Percentiles rank a stretch among this genome's conserved stretches.
These are phyloP conservation scores for Rhincodon typus DNA, from an alignment of 2,797 vertebrate species.

Conservation along the genomic window DNA sequence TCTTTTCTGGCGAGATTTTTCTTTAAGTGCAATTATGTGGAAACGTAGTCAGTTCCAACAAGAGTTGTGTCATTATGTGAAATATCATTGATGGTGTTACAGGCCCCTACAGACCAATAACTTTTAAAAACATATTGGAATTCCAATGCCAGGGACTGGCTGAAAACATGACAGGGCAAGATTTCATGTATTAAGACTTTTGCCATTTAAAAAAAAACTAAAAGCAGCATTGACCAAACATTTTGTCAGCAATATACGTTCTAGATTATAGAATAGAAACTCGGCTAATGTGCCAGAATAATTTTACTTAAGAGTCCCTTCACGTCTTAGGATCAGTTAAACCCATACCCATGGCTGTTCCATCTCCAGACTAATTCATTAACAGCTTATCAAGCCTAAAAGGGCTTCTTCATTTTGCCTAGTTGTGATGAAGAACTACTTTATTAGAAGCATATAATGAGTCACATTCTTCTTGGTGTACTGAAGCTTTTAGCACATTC, in stretches of 20 bases:
- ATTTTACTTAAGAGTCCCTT: neutral
- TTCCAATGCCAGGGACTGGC: too few species aligned
- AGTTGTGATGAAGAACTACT: neutral
- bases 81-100: neutral
- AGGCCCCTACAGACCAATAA: too few species aligned
- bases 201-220: too few species aligned
- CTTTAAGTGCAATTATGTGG: neutral
- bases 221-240: too few species aligned
- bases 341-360: neutral
- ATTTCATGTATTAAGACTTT: too few species aligned
- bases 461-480: neutral
- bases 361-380: neutral
- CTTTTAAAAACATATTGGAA: too few species aligned
- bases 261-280: too few species aligned
- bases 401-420: neutral
- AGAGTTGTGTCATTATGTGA: neutral
- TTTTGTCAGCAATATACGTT: too few species aligned
- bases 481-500: too few species aligned
- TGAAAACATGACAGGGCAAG: too few species aligned
- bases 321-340: neutral
- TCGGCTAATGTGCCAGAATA: neutral
- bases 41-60: neutral
- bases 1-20: neutral
- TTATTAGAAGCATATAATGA: neutral
- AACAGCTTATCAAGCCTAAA: neutral